Percentiles rank a stretch among this genome's conserved stretches.
These are phyloP conservation scores for Druon quercuslanigerum DNA, from an alignment of 1,140 invertebrate genomes.

Conservation along the genomic window DNA sequence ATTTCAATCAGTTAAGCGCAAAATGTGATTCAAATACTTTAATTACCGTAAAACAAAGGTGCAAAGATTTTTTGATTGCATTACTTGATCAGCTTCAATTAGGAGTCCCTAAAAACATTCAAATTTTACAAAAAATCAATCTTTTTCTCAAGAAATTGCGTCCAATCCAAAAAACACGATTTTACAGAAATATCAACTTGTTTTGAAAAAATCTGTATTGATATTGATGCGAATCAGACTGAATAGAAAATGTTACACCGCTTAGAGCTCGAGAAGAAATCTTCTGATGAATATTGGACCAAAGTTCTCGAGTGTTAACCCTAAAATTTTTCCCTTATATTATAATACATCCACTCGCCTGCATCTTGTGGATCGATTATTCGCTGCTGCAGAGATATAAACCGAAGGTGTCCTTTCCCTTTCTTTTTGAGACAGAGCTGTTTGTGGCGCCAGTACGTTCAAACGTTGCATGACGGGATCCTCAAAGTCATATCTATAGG, in stretches of 20 bases:
- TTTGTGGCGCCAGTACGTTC: too few species aligned
- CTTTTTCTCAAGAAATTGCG: slow-evolving; percentile 43
- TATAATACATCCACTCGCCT: too few species aligned
- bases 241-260: slow-evolving; percentile 38
- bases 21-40: slow-evolving; percentile 30
- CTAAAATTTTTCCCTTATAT: too few species aligned
- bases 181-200: slow-evolving; percentile 35
- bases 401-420: too few species aligned
- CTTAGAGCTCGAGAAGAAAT: slow-evolving; percentile 28
- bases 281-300: slow-evolving; percentile 44
- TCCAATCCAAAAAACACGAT: slow-evolving; percentile 39
- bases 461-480: too few species aligned
- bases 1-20: slow-evolving; percentile 39
- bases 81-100: slow-evolving; percentile 40
- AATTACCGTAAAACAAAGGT: slow-evolving; percentile 42
- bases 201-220: neutral
- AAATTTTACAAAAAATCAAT: slow-evolving; percentile 36
- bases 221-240: slow-evolving; percentile 6
- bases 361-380: neutral
- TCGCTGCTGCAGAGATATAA: neutral
- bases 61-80: slow-evolving; percentile 38
- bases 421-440: too few species aligned
- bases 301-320: slow-evolving; percentile 38
- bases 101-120: slow-evolving; percentile 41
- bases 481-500: too few species aligned